Evolutionary conservation across 2,797 vertebrate genomes (phyloP), one percentile per base, ranked within the genome.

Genomic region (Periophthalmus magnuspinnatus): DNA sequence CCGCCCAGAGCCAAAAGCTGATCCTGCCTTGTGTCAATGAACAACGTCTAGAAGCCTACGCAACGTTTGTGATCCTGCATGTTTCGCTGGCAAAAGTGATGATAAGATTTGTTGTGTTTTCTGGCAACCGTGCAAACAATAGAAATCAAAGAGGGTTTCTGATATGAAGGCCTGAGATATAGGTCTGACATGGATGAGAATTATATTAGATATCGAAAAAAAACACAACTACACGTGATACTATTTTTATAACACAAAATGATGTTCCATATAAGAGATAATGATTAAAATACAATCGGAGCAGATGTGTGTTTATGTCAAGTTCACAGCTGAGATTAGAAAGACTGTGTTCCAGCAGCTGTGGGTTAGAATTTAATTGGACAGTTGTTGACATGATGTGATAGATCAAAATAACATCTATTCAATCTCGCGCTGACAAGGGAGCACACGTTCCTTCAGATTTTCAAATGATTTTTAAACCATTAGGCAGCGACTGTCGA

Each of bases 361-460:
- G 48, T 70, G 78, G 76, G 86, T 84, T 81, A 74, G 64, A 73
- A 85, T 89, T 86, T 88, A 89, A 90, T 89, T 89, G 78, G 83
- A 72, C 83, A 83, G 78, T 72, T 83, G 76, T 77, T 88, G 85
- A 88, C 81, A 84, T 69, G 62, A 84, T 80, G 66, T 74, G 72
- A 81, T 75, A 84, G 77, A 81, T 78, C 79, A 80, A 84, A 85
- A 84, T 81, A 87, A 77, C 79, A 83, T 84, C 57, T 66, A 80
- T 84, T 89, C 80, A 79, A 75, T 80, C 75, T 87, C 59, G 28
- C 64, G 78, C 65, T 77, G 79, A 87, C 78, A 82, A 75, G 55
- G 14, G 50, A 84, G 73, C 33, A 45, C 64, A 66, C 68, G 55
- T 75, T 82, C 79, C 73, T 75, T 81, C 74, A 81, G 79, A 78